phyloP scores from a whole-genome alignment of 2,113 vertebrate genomes.

The Cepphus grylle region DNA sequence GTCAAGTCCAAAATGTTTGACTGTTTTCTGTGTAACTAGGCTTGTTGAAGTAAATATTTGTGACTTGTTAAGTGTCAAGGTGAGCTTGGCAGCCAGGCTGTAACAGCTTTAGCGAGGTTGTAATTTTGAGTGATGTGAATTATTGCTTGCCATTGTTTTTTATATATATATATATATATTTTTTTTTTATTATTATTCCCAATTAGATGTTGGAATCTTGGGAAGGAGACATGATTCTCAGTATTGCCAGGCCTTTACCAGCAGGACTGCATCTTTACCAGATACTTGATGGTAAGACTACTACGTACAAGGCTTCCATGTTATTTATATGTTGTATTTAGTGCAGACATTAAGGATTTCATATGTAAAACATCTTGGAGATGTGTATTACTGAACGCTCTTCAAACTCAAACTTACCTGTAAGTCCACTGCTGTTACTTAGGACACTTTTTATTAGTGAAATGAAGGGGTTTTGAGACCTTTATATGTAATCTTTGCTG shows the following conservation, averaged over 20 bases:
- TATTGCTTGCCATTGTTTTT: background rate
- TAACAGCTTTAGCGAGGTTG: background rate
- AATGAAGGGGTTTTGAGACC: background rate
- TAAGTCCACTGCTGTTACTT: background rate
- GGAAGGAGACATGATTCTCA: slow-evolving; percentile 91
- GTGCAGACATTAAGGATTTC: background rate
- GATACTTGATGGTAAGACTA: slow-evolving; percentile 79
- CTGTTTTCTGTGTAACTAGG: background rate
- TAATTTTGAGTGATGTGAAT: background rate
- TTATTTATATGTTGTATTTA: background rate
- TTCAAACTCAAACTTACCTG: background rate
- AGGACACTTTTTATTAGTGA: background rate
- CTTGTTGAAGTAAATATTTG: background rate
- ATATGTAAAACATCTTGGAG: background rate
- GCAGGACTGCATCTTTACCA: slow-evolving; percentile 91
- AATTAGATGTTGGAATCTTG: slow-evolving; percentile 79
- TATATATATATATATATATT: background rate
- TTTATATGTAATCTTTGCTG: background rate
- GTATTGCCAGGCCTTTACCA: slow-evolving; percentile 84
- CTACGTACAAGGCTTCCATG: background rate
- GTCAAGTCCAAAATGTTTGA: background rate
- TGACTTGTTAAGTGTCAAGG: background rate
- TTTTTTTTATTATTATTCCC: background rate
- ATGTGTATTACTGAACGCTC: background rate
- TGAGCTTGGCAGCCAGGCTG: background rate